Evolutionary conservation across 1,140 invertebrate genomes (phyloP), one percentile per base, ranked within the genome.

Genomic region (Wiebesia pumilae): DNA sequence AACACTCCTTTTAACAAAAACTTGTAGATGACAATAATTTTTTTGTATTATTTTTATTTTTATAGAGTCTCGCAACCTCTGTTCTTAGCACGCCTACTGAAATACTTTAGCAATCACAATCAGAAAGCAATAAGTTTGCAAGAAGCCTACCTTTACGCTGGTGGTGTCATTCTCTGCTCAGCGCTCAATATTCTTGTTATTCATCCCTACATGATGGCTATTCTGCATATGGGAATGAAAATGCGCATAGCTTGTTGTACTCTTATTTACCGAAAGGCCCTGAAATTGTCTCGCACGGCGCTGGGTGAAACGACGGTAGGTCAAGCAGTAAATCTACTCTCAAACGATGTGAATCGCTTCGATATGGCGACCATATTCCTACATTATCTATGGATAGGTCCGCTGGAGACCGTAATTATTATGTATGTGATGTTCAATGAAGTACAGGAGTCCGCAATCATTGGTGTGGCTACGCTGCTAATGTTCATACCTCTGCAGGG

Each of bases 311-410:
- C 97, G 0, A 96, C 97, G 0, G 94, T 96, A 6, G 98, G 97
- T 0, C 97, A 98, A 91, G 97, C 98, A 81, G 96, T 98, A 0
- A 99, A 98, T 92, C 94, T 98, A 0, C 92, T 98, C 80, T 98
- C 97, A 1, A 98, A 98, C 86, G 97, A 98, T 90, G 95, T 96
- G 19, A 96, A 95, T 38, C 92, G 96, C 38, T 97, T 97, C 88
- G 96, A 97, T 91, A 93, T 95, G 78, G 95, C 95, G 0, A 93
- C 95, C 0, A 93, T 96, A 84, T 96, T 96, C 90, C 88, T 97
- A 16, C 95, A 96, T 89, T 96, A 96, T 86, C 90, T 97, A 0
- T 96, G 96, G 94, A 94, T 96, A 51, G 97, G 96, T 0, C 97
- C 97, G 0, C 90, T 97, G 1, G 97, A 98, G 91, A 96, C 97